Base-by-base conservation (phyloP, 2,888 invertebrate species). In the Trissolcus brochymenae region DNA sequence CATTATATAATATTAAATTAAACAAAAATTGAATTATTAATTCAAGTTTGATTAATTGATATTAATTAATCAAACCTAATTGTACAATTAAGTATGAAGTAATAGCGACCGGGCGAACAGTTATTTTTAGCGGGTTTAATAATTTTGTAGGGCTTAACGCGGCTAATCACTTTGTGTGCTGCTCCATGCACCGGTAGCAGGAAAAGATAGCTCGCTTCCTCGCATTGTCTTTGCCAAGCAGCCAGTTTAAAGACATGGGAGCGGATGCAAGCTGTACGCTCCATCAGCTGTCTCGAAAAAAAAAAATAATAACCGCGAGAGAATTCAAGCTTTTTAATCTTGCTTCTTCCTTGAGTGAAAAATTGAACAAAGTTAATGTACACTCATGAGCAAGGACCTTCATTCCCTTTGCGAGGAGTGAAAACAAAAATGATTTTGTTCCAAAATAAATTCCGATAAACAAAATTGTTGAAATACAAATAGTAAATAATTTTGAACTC, bases 131-230 rank as follows among this genome's bases (percentile, higher is more conserved):
- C 50, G 41, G 68, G 62, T 17, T 68, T 54, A 68, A 75, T 59
- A 76, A 76, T 76, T 76, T 76, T 56, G 64, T 40, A 50, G 55
- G 53, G 29, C 53, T 65, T 41, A 64, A 35, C 56, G 70, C 61
- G 57, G 49, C 51, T 72, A 65, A 65, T 77, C 50, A 66, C 49
- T 51, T 59, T 64, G 62, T 65, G 61, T 51, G 43, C 56, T 65
- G 46, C 49, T 65, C 41, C 9, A 43, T 71, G 70, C 62, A 57
- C 72, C 59, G 71, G 76, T 81, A 84, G 83, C 84, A 85, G 87
- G 85, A 87, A 87, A 87, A 86, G 86, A 87, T 86, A 85, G 85
- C 87, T 84, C 84, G 86, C 84, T 87, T 88, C 87, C 87, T 87
- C 82, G 83, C 86, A 88, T 88, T 87, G 87, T 88, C 86, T 87